These are phyloP conservation scores for Nicator chloris DNA, from an alignment of 2,113 vertebrate genomes.

Conservation along the genomic window DNA sequence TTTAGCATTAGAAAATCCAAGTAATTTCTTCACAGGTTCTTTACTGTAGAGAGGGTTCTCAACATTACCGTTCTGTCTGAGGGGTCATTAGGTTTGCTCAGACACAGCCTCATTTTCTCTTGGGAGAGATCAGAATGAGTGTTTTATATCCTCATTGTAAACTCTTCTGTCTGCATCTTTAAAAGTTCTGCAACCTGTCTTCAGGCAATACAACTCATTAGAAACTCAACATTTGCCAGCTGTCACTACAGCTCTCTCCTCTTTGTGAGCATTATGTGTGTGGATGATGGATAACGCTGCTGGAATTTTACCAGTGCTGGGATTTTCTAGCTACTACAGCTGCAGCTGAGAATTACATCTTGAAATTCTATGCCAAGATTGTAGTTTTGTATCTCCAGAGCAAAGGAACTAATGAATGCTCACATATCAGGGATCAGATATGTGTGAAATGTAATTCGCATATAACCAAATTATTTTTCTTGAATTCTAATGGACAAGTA, in stretches of 20 bases:
- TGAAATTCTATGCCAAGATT: not conserved
- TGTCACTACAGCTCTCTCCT: conserved; percentile 1
- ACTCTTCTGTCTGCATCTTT: not conserved
- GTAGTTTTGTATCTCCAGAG: not conserved
- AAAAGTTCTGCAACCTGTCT: conserved; percentile 2
- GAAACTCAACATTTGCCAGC: conserved; percentile 11
- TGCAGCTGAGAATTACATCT: not conserved
- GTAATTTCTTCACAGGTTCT: not conserved
- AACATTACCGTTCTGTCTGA: not conserved
- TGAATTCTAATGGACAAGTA: not conserved
- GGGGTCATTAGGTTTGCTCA: not conserved
- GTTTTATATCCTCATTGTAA: not conserved
- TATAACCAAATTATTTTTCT: not conserved
- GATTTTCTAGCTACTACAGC: not conserved
- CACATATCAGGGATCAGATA: not conserved
- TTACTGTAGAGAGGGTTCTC: not conserved
- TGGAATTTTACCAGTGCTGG: not conserved
- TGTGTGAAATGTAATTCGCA: not conserved
- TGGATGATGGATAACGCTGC: not conserved
- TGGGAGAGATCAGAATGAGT: not conserved
- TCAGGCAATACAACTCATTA: conserved; percentile 7
- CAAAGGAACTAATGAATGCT: not conserved
- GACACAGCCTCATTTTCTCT: not conserved
- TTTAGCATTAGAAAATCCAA: not conserved
- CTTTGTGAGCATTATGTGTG: not conserved